Base-by-base conservation (phyloP, 2,113 vertebrate species). In the Bothrops jararaca region DNA sequence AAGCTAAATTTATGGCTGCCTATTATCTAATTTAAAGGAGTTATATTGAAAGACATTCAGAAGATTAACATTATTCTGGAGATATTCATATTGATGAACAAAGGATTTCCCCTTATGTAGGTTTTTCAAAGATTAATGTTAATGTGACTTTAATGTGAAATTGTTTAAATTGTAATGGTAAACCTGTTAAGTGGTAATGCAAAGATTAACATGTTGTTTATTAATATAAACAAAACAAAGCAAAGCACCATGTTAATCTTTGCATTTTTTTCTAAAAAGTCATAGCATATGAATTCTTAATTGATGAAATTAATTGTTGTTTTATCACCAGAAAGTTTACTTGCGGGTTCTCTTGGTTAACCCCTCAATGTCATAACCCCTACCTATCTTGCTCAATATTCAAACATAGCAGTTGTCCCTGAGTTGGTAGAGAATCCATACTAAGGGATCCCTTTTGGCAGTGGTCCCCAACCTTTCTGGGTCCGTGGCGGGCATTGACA, bases 221-320 rank as follows among this genome's bases (percentile, higher is more conserved):
- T 50, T 9, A 50, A 50, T 50, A 93, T 95, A 95, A 95, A 95
- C 26, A 95, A 95, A 94, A 91, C 91, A 54, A 54, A 54, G 13
- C 3, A 54, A 54, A 54, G 15, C 53, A 53, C 10, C 10, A 91
- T 74, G 93, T 96, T 53, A 94, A 64, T 85, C 34, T 95, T n/a
- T 9, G 54, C 29, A 92, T 45, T 1, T 91, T 56, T 95, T 87
- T 50, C 92, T 69, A 94, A 69, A 90, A 34, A 34, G 95, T 0
- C 6, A 85, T 88, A 95, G 93, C 54, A 95, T 94, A 93, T 92
- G 86, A 88, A 42, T 13, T 57, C 22, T 95, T 96, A 95, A 93
- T 95, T 96, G 96, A 94, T 95, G 86, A 96, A 96, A 86, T 29
- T 45, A 45, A 45, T 45, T 45, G n/a, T 13, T 74, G 13, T 74